A percentile compares a stretch with the other conserved stretches of the same genome.
Evolutionary conservation across 2,113 vertebrate species (phyloP).

Genomic region (Octodon degus): DNA sequence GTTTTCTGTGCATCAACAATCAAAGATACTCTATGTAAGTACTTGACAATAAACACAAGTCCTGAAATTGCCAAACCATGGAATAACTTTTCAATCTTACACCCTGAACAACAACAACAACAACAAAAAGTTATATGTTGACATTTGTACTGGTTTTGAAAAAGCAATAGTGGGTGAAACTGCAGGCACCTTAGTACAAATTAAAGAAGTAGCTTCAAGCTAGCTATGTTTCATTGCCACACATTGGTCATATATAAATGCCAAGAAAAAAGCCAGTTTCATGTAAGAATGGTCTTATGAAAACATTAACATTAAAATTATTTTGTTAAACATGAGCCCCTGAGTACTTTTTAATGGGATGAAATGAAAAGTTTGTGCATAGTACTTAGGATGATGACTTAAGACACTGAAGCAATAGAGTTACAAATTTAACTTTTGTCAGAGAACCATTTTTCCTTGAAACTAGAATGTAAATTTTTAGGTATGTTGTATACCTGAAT

Average conservation of each 20-base stretch:
- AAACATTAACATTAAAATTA: neutral
- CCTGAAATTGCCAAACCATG: neutral
- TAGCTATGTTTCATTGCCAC: neutral
- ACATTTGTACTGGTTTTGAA: conserved; percentile 32
- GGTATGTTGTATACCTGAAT: neutral
- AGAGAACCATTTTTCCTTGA: neutral
- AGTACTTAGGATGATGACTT: neutral
- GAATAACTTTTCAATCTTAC: conserved; percentile 9
- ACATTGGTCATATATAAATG: neutral
- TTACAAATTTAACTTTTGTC: neutral
- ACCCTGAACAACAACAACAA: neutral
- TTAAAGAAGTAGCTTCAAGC: neutral
- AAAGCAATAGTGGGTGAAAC: neutral
- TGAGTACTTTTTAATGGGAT: neutral
- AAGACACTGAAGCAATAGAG: neutral
- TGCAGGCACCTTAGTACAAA: neutral
- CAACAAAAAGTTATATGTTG: neutral
- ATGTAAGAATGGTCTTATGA: neutral
- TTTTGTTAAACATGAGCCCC: neutral
- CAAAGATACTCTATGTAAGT: neutral
- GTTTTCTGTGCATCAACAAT: neutral
- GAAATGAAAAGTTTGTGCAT: neutral
- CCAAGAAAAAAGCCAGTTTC: neutral
- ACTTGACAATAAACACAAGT: neutral
- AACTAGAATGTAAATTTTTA: neutral